Conservation (phyloP, 92 coral and sea anemone genomes). For the Siderastrea radians region DNA sequence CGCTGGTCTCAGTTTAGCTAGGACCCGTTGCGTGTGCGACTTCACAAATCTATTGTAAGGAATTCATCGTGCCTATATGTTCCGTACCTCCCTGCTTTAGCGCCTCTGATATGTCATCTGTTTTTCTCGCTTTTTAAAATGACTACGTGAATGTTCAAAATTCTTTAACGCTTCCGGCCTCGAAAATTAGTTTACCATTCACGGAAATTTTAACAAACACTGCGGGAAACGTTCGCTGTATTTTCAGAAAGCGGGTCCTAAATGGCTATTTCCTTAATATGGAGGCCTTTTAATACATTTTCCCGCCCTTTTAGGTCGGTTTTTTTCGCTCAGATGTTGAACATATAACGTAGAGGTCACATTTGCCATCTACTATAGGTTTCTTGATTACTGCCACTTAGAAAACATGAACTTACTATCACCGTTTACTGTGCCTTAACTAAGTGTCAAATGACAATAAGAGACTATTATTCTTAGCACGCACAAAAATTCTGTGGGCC, state of each 20-base stretch:
- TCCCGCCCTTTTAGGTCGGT: neutral
- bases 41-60: neutral
- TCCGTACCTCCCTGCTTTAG: neutral
- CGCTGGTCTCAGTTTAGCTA: neutral
- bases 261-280: neutral
- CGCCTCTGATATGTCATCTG: slow-evolving; percentile 7
- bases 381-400: slow-evolving; percentile 14
- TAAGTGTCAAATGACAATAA: slow-evolving; percentile 17
- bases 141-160: slow-evolving; percentile 25
- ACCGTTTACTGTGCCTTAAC: neutral
- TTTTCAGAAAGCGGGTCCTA: neutral
- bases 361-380: neutral
- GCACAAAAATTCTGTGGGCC: neutral
- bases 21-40: slow-evolving; percentile 8
- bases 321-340: slow-evolving; percentile 15
- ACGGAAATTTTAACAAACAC: neutral
- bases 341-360: slow-evolving; percentile 1
- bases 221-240: neutral
- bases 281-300: neutral
- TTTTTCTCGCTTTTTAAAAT: slow-evolving; percentile 6
- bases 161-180: slow-evolving; percentile 17
- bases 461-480: too few species aligned
- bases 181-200: slow-evolving; percentile 34
- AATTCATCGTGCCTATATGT: neutral
- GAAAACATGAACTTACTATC: slow-evolving; percentile 20